Evolutionary conservation across 2,888 invertebrate species (phyloP).

Genomic region (Acanthosepion esculentum): DNA sequence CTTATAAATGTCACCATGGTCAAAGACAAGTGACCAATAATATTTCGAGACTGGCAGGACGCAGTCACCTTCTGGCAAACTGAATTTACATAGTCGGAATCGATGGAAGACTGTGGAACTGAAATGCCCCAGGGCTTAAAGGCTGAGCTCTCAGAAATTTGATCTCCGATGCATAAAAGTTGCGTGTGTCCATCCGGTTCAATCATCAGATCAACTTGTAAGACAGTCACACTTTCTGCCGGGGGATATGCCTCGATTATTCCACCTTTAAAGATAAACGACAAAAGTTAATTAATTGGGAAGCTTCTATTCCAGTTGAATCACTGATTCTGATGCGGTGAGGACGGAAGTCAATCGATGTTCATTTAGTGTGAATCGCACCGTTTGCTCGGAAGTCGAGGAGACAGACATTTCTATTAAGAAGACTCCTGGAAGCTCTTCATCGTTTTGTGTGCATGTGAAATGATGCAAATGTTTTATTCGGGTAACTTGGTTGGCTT

Average conservation of each 20-base stretch:
- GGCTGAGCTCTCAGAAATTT: constrained; percentile 73
- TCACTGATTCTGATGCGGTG: not conserved
- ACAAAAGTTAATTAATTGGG: not conserved
- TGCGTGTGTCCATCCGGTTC: constrained; percentile 71
- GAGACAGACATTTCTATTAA: not conserved
- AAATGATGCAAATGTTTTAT: not conserved
- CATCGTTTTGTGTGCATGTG: not conserved
- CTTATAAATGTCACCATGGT: constrained; percentile 75
- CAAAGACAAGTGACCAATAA: constrained; percentile 73
- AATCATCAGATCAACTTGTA: constrained; percentile 74
- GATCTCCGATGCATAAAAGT: constrained; percentile 72
- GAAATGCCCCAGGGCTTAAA: constrained; percentile 74
- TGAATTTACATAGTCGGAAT: constrained; percentile 70
- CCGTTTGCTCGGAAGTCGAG: not conserved
- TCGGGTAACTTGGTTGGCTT: not conserved
- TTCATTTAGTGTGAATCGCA: not conserved
- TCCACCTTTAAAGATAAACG: constrained; percentile 68
- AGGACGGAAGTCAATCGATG: not conserved
- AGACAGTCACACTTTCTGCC: constrained; percentile 72
- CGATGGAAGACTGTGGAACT: constrained; percentile 74
- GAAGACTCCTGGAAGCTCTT: not conserved
- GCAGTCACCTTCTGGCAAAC: constrained; percentile 70
- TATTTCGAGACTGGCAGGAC: constrained; percentile 71
- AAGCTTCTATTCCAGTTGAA: not conserved
- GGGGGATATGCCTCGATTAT: constrained; percentile 75